Conservation (phyloP, 2,797 vertebrate genomes). For the Pantherophis vulpinus region DNA sequence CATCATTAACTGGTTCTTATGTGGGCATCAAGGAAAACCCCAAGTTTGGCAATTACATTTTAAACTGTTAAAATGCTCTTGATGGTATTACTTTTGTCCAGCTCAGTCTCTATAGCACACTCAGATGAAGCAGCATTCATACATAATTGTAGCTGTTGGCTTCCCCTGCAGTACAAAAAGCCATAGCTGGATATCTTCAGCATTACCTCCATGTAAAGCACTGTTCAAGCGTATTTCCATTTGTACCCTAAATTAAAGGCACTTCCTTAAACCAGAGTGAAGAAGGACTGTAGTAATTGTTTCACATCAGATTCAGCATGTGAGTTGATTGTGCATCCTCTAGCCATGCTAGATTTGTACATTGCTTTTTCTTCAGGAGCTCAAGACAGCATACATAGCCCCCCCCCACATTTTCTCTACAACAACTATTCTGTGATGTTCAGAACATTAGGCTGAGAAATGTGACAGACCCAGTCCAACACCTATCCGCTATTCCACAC, state of each 20-base stretch:
- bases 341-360: neutral
- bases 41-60: rapidly evolving
- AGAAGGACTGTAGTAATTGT: neutral
- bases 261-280: neutral
- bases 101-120: rapidly evolving
- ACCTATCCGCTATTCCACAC: neutral
- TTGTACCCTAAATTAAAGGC: neutral
- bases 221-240: neutral
- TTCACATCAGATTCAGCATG: neutral
- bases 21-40: rapidly evolving
- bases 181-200: neutral
- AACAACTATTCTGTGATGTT: neutral
- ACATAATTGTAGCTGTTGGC: neutral
- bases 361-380: neutral
- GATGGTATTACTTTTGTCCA: rapidly evolving
- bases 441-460: neutral
- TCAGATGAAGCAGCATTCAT: neutral
- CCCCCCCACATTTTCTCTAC: neutral
- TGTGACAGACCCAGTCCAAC: neutral
- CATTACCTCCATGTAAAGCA: neutral
- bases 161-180: neutral
- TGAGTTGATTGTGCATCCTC: neutral
- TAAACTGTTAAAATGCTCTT: neutral
- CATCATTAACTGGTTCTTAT: neutral
- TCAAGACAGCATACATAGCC: neutral